A percentile compares a stretch with the other conserved stretches of the same genome.
Evolutionary conservation across 2,797 vertebrate species (phyloP).

Genomic region (Bucorvus abyssinicus): DNA sequence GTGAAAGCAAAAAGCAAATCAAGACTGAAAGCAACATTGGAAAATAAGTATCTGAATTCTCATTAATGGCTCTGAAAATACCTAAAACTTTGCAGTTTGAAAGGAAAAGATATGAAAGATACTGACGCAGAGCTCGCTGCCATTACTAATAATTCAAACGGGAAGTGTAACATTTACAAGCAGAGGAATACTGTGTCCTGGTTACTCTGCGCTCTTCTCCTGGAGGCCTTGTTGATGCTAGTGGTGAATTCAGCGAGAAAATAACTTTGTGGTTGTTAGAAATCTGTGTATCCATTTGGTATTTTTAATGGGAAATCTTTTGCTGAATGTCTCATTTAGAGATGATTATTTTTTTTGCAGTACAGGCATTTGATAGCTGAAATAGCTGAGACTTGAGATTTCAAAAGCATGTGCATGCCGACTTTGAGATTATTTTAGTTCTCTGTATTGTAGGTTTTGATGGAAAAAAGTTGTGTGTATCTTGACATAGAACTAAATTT

Average conservation of each 20-base stretch:
- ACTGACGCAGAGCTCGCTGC: background rate
- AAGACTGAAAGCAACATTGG: background rate
- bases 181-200: background rate
- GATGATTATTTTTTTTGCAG: background rate
- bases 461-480: background rate
- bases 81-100: background rate
- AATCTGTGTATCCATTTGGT: background rate
- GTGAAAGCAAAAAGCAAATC: background rate
- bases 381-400: background rate
- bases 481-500: background rate
- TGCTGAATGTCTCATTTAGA: background rate
- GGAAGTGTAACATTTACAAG: background rate
- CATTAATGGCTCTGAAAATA: background rate
- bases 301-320: background rate
- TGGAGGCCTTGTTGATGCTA: background rate
- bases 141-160: background rate
- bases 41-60: background rate
- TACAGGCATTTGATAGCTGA: background rate
- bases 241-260: background rate
- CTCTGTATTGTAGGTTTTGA: background rate
- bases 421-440: background rate
- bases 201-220: background rate
- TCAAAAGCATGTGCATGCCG: background rate
- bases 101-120: background rate
- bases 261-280: background rate